Evolutionary conservation across 1,140 invertebrate species (phyloP), one percentile per base, ranked within the genome.

Genomic region (Drosophila baimaii): DNA sequence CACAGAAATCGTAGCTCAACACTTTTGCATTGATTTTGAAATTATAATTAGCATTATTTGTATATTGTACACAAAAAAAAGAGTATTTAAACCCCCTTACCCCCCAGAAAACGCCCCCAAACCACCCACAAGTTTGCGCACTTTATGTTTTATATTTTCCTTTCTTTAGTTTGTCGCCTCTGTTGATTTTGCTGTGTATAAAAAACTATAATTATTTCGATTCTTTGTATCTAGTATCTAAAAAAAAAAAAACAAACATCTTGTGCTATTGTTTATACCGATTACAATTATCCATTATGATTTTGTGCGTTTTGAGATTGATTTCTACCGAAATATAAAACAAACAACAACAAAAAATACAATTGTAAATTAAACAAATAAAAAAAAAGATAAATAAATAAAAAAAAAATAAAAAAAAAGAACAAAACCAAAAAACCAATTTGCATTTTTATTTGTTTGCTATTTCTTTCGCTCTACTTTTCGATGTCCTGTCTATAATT

Each of bases 301-400:
- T 85, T 86, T 84, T 84, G 77, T 84, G 81, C 81, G 81, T 84
- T 86, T 79, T 86, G 70, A 85, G 78, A 86, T 86, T 81, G 75
- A 86, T 86, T 86, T 86, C 82, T 64, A 81, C 59, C 72, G 70
- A 79, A 79, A 61, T 68, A 76, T 59, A 76, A 76, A 75, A 78
- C 65, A 68, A 73, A 59, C 43, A 55, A 62, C 43, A 79, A 55
- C 59, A 78, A 79, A 54, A 79, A 79, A 76, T 66, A 81, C 63
- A 81, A 86, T 78, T 86, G 76, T 86, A 86, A 79, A 79, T 81
- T 86, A 43, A 64, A 81, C 39, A 77, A 63, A 59, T 49, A 62
- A 70, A 77, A 77, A 61, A 56, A n/a, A 55, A 37, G 33, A 52
- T 59, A 69, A 44, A 66, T 27, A 58, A 31, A 39, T n/a, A 64